A percentile compares a stretch with the other conserved stretches of the same genome.
phyloP scores from a whole-genome alignment of 2,888 invertebrate species.

The Monoplex corrugatus region DNA sequence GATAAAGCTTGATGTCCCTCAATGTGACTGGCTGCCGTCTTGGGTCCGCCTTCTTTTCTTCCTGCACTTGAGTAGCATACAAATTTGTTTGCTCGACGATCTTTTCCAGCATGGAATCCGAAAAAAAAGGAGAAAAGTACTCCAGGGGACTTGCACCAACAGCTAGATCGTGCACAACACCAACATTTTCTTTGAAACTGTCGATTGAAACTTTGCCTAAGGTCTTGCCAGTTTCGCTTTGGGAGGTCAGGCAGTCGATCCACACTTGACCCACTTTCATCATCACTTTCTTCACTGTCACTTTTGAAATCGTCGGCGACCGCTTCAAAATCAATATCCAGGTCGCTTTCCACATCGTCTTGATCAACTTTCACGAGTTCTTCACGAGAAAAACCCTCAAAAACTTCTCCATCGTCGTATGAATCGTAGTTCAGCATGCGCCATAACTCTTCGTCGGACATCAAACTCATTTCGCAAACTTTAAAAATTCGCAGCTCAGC shows the following conservation, averaged over 20 bases:
- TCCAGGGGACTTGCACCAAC: background rate
- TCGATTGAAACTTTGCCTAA: background rate
- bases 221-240: background rate
- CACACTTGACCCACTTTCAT: background rate
- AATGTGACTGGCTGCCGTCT: constrained; percentile 25
- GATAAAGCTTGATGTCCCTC: background rate
- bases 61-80: constrained; percentile 18
- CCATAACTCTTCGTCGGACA: background rate
- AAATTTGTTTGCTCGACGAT: constrained; percentile 18
- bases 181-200: background rate
- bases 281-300: background rate
- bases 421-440: background rate
- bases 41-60: background rate
- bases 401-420: background rate
- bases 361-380: background rate
- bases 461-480: background rate
- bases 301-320: background rate
- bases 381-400: background rate
- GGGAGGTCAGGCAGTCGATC: background rate
- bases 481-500: background rate
- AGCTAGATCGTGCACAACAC: background rate
- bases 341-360: background rate
- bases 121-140: constrained; percentile 20
- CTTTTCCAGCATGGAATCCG: background rate
- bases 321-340: background rate